Conservation (phyloP, 1,140 invertebrate genomes). For the Saccostrea glomerata region DNA sequence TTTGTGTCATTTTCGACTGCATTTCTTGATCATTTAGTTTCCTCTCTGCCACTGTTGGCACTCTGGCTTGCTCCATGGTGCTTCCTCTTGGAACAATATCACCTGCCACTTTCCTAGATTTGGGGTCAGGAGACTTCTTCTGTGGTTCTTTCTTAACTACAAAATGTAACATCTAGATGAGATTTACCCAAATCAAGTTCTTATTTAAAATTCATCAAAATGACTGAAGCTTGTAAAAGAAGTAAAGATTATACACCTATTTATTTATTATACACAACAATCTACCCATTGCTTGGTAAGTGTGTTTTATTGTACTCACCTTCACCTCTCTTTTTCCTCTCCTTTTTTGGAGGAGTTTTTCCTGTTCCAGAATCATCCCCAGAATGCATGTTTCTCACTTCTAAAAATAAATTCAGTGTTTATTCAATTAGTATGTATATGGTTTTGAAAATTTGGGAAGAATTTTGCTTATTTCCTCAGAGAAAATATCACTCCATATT, state of each 20-base stretch:
- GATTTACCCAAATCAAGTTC: not conserved
- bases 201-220: not conserved
- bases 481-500: too few relatives aligned
- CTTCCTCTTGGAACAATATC: not conserved
- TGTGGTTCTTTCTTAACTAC: constrained; percentile 26
- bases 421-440: too few relatives aligned
- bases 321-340: constrained; percentile 31
- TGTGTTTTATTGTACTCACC: not conserved
- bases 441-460: too few relatives aligned
- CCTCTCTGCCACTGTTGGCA: constrained; percentile 20
- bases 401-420: not conserved
- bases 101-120: not conserved
- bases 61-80: not conserved
- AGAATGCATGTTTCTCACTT: constrained; percentile 2
- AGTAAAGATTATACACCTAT: too few relatives aligned
- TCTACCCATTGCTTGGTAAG: not conserved
- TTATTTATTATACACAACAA: not conserved
- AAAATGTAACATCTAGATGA: not conserved
- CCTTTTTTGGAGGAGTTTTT: constrained; percentile 19
- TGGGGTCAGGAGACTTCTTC: constrained; percentile 2
- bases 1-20: not conserved
- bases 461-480: too few relatives aligned
- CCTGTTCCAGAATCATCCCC: not conserved
- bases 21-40: not conserved
- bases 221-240: too few relatives aligned